phyloP scores from a whole-genome alignment of 2,113 vertebrate genomes.

The Prietella phreatophila region DNA sequence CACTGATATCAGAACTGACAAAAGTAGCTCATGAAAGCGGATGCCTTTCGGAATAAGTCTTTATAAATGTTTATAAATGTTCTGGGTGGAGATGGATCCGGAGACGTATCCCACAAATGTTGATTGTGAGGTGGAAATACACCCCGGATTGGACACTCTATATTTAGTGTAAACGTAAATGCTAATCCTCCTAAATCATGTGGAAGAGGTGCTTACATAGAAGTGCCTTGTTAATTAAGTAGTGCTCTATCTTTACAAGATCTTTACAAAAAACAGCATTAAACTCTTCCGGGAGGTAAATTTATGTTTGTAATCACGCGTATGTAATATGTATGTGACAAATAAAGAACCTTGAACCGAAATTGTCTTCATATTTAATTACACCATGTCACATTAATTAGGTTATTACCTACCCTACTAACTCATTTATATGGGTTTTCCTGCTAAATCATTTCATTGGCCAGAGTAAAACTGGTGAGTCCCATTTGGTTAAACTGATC shows the following conservation, averaged over 20 bases:
- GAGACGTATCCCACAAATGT: not conserved
- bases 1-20: not conserved
- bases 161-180: not conserved
- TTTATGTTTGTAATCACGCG: not conserved
- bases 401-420: slow-evolving; percentile 1
- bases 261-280: not conserved
- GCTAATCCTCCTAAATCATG: not conserved
- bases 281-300: not conserved
- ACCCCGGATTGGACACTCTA: not conserved
- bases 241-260: not conserved
- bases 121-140: not conserved
- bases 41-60: not conserved
- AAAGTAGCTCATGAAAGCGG: not conserved
- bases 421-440: not conserved
- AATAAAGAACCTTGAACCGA: too few relatives aligned
- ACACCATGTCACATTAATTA: slow-evolving; percentile 4
- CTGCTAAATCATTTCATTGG: not conserved
- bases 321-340: too few relatives aligned
- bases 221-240: not conserved
- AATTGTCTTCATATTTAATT: slow-evolving; percentile 14
- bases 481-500: too few relatives aligned
- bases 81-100: not conserved
- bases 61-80: not conserved
- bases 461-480: not conserved
- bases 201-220: not conserved